Base-by-base conservation (phyloP, 2,888 invertebrate genomes). In the Drosophila affinis region DNA sequence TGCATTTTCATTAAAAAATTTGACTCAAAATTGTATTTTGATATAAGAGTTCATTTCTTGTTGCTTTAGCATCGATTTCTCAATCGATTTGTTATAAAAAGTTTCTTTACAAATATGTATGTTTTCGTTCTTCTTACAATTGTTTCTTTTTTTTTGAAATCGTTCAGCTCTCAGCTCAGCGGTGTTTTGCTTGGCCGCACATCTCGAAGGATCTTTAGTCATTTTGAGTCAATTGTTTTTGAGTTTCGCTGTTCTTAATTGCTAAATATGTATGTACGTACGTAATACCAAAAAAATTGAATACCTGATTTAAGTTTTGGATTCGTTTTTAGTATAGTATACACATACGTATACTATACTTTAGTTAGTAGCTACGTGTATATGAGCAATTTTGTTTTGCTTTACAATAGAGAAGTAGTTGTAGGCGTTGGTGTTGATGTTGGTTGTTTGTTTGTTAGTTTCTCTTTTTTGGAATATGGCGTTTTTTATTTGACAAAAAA, bases 11-110 rank as follows among this genome's bases (percentile, higher is more conserved):
- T 75, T 72, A 82, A 82, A 75, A 29, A 72, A 54, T 62, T 79
- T 76, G 83, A 77, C 72, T 84, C 87, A 89, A 89, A 89, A 89
- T 90, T 90, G 72, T 77, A 89, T 90, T 89, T 89, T 89, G 87
- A 81, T 88, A 82, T 76, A 78, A 80, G 81, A 83, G 84, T 81
- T 87, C 70, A 52, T 55, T 56, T 62, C 18, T 51, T 53, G 51
- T 61, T 48, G 27, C 56, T 68, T 78, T 62, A 71, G 58, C 64
- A 84, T 76, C 71, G 67, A 51, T 27, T n/a, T 57, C 32, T 69
- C 72, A 72, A 74, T 80, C 74, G 75, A 78, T 75, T 71, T 64
- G 49, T 71, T 72, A 69, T 79, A 72, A 70, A 83, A 82, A 77
- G 39, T 44, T 29, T 48, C 63, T 77, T 85, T 77, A 69, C 73